Percentiles rank a stretch among this genome's conserved stretches.
These are phyloP conservation scores for Lacerta bilineata DNA, from an alignment of 2,797 vertebrate species.

Conservation along the genomic window DNA sequence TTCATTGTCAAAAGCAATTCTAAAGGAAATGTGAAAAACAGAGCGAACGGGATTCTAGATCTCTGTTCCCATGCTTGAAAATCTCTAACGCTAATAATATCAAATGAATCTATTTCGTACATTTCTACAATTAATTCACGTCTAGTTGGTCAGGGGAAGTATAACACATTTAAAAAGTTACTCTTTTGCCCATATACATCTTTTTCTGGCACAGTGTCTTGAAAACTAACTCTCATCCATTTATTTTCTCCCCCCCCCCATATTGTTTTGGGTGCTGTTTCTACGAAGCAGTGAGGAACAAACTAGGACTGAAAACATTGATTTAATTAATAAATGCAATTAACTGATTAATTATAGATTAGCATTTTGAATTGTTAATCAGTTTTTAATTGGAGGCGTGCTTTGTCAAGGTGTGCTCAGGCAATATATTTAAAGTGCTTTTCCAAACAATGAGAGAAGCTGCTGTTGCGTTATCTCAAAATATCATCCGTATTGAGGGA, in stretches of 20 bases:
- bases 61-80: neutral
- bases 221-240: neutral
- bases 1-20: neutral
- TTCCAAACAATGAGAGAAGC: neutral
- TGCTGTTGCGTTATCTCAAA: neutral
- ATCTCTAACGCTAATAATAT: too few species aligned
- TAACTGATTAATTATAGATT: conserved; percentile 62
- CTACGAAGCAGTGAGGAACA: neutral
- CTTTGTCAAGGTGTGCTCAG: conserved; percentile 2
- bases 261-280: neutral
- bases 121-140: neutral
- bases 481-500: neutral
- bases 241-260: neutral
- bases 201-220: neutral
- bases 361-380: conserved; percentile 50
- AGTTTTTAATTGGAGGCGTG: conserved; percentile 57
- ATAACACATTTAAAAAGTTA: neutral
- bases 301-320: conserved; percentile 18
- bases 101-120: conserved; percentile 4
- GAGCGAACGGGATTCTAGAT: conserved; percentile 34
- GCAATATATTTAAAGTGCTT: conserved; percentile 4
- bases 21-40: neutral
- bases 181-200: neutral
- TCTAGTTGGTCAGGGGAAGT: conserved; percentile 15
- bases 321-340: conserved; percentile 52